Evolutionary conservation across 2,113 vertebrate species (phyloP).

Genomic region (Ahaetulla prasina): DNA sequence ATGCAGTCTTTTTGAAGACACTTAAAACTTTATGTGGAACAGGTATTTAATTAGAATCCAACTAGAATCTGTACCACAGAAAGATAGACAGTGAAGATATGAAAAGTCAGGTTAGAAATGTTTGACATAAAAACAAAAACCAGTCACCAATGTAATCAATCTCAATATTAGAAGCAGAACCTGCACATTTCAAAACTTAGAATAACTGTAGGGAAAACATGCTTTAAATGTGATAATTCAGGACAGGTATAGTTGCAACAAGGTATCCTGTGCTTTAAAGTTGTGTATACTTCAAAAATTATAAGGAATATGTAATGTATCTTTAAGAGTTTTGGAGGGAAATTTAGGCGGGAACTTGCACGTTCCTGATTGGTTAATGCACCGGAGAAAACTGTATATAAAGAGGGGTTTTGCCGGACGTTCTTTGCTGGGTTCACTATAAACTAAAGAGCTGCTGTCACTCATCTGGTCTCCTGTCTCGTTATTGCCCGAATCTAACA

Average conservation of each 20-base stretch:
- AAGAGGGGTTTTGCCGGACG: too few relatives aligned
- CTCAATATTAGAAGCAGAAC: neutral
- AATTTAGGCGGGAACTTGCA: too few relatives aligned
- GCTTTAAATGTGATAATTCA: neutral
- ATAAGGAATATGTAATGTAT: too few relatives aligned
- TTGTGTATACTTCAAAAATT: neutral
- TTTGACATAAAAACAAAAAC: neutral
- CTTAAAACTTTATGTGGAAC: conserved; percentile 45
- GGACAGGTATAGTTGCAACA: neutral
- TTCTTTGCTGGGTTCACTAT: too few relatives aligned
- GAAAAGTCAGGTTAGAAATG: neutral
- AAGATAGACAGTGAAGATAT: conserved; percentile 52
- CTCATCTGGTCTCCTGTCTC: too few relatives aligned
- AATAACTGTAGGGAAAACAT: neutral
- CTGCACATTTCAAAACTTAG: neutral
- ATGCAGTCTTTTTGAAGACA: conserved; percentile 29
- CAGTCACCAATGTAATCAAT: neutral
- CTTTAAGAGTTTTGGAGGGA: too few relatives aligned
- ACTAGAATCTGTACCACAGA: neutral
- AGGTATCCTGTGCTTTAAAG: neutral
- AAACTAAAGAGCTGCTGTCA: too few relatives aligned
- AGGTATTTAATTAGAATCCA: conserved; percentile 34
- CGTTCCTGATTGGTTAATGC: too few relatives aligned
- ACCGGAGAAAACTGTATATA: too few relatives aligned
- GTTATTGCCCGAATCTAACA: too few relatives aligned